These are phyloP conservation scores for Dryas iulia DNA, from an alignment of 1,140 invertebrate species.

Conservation along the genomic window DNA sequence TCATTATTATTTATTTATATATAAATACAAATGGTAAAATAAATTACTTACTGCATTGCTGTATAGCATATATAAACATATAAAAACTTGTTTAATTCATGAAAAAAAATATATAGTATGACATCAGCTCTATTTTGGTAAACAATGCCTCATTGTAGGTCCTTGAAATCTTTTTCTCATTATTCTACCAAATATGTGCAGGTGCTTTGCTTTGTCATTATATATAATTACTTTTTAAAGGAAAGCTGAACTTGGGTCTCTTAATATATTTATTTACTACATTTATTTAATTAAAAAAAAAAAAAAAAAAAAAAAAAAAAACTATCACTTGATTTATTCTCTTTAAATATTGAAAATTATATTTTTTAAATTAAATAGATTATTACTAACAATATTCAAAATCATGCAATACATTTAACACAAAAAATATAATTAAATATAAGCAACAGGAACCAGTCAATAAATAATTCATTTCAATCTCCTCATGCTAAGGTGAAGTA, in stretches of 20 bases:
- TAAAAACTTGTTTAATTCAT: constrained; percentile 1
- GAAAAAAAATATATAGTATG: constrained; percentile 13
- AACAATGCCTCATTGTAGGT: neutral
- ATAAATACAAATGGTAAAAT: too few species aligned
- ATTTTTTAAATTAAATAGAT: too few species aligned
- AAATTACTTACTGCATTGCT: too few species aligned
- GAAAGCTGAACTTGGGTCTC: neutral
- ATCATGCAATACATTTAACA: too few species aligned
- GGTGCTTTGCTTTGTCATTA: neutral
- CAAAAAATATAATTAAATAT: neutral
- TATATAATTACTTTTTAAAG: neutral
- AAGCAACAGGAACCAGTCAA: neutral
- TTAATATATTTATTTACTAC: neutral
- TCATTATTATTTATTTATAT: too few species aligned
- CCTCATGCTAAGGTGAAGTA: neutral
- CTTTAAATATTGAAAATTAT: neutral
- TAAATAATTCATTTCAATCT: neutral
- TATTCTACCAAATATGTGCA: neutral
- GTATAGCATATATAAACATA: constrained; percentile 3
- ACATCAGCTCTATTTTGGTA: constrained; percentile 16
- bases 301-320: too few species aligned
- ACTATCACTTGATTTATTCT: neutral
- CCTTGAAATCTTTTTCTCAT: constrained; percentile 6
- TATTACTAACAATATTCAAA: too few species aligned
- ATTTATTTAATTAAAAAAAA: too few species aligned